Evolutionary conservation across 2,797 vertebrate genomes (phyloP).

Genomic region (Dallia pectoralis): DNA sequence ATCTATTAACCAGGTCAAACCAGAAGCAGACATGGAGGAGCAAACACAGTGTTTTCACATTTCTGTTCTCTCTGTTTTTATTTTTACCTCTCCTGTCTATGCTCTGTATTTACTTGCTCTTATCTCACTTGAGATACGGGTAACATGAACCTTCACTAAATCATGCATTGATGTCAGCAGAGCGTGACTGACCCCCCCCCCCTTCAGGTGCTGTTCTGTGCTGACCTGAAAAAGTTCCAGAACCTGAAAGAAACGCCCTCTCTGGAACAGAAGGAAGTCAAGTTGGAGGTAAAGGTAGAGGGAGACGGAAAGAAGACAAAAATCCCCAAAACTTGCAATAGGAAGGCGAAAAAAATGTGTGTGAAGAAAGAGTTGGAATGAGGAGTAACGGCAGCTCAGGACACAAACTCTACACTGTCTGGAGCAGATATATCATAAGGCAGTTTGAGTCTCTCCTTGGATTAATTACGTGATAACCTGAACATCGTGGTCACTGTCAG

Average conservation of each 20-base stretch:
- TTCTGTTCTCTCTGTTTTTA: neutral
- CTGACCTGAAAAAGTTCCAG: constrained; percentile 85
- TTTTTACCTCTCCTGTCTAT: neutral
- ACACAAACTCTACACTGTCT: neutral
- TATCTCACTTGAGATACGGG: neutral
- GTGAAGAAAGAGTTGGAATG: constrained; percentile 42
- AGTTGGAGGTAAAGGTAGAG: constrained; percentile 41
- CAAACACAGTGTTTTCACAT: too few species aligned
- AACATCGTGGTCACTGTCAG: too few species aligned
- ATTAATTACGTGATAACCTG: too few species aligned
- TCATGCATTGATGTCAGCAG: constrained; percentile 8
- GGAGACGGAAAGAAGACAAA: constrained; percentile 25
- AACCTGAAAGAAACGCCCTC: constrained; percentile 49
- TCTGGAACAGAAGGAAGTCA: constrained; percentile 46
- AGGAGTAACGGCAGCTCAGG: constrained; percentile 17
- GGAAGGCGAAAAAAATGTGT: constrained; percentile 41
- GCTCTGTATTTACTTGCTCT: neutral
- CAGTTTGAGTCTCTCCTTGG: too few species aligned
- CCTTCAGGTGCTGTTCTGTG: constrained; percentile 90
- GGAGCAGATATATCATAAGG: neutral
- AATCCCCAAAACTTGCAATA: constrained; percentile 17
- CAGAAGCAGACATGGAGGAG: too few species aligned
- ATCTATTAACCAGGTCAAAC: neutral
- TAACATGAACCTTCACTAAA: constrained; percentile 2
- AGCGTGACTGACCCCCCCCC: neutral